Evolutionary conservation across 2,113 vertebrate genomes (phyloP).

Genomic region (Nannospalax galili): DNA sequence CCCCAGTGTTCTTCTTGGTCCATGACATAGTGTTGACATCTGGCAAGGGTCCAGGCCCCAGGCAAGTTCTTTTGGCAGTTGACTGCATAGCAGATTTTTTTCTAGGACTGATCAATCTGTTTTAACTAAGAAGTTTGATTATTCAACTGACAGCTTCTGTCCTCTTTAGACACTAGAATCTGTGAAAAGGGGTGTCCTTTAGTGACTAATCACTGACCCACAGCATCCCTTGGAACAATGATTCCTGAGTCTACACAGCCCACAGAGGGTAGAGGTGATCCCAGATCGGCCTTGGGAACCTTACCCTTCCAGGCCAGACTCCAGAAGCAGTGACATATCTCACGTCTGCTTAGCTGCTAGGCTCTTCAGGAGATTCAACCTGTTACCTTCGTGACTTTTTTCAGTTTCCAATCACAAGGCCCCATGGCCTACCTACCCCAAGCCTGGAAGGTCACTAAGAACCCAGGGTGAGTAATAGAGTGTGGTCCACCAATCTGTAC

Average conservation of each 20-base stretch:
- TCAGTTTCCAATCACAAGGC: neutral
- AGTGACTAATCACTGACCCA: neutral
- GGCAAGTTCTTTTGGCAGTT: neutral
- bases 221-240: neutral
- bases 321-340: neutral
- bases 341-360: fast-evolving
- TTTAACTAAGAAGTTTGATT: neutral
- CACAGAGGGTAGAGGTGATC: neutral
- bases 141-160: neutral
- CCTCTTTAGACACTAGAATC: neutral
- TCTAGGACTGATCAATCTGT: neutral
- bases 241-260: neutral
- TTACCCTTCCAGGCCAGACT: neutral
- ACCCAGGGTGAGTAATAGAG: neutral
- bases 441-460: neutral
- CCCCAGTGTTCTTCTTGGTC: neutral
- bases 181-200: neutral
- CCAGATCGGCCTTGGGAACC: neutral
- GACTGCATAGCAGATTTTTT: neutral
- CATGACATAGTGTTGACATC: neutral
- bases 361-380: neutral
- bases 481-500: neutral
- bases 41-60: neutral
- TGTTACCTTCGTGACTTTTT: fast-evolving
- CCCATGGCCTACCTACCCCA: neutral